Conservation (phyloP, 2,888 invertebrate genomes). For the Bombyx huttoni region DNA sequence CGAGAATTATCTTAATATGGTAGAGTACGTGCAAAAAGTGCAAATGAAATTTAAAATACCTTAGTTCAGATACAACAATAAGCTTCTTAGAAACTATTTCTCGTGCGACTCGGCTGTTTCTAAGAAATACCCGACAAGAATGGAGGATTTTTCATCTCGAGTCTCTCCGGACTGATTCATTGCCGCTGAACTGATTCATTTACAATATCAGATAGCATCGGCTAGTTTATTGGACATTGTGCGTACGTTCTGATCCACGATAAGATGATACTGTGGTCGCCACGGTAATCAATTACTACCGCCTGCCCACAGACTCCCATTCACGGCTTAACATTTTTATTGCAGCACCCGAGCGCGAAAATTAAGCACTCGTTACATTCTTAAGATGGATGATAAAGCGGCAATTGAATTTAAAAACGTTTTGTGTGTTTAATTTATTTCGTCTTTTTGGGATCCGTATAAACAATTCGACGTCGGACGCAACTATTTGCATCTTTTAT, state of each 20-base stretch:
- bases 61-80: not conserved
- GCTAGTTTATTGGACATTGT: slow-evolving; percentile 68
- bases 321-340: slow-evolving; percentile 41
- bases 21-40: not conserved
- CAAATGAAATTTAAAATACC: not conserved
- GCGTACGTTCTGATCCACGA: slow-evolving; percentile 49
- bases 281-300: slow-evolving; percentile 56
- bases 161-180: slow-evolving; percentile 10
- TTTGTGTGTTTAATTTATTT: slow-evolving; percentile 12
- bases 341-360: slow-evolving; percentile 42
- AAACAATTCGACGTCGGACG: not conserved
- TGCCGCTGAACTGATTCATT: slow-evolving; percentile 53
- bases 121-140: not conserved
- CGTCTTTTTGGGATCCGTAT: not conserved
- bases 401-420: slow-evolving; percentile 29
- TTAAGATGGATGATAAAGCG: slow-evolving; percentile 35
- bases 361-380: slow-evolving; percentile 50
- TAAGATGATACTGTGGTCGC: slow-evolving; percentile 50
- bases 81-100: not conserved
- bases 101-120: not conserved
- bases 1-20: no score
- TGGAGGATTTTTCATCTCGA: not conserved
- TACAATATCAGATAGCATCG: slow-evolving; percentile 57
- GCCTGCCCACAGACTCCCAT: slow-evolving; percentile 21
- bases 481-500: not conserved